Evolutionary conservation across 2,888 invertebrate species (phyloP).

Genomic region (Pollenia amentaria): DNA sequence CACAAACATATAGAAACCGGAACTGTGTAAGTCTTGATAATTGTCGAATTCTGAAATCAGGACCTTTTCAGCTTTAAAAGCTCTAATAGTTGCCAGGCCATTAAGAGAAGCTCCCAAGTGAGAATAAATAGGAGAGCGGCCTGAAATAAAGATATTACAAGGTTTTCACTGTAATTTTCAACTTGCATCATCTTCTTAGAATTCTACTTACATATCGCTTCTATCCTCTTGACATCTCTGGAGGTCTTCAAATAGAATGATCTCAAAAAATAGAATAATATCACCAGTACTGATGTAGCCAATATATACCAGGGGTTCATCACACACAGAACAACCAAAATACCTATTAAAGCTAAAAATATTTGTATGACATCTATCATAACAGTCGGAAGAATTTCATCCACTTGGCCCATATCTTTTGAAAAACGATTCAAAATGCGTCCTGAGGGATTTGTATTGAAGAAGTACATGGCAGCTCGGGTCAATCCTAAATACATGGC

Average conservation of each 20-base stretch:
- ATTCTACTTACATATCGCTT: conserved; percentile 90
- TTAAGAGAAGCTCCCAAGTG: conserved; percentile 95
- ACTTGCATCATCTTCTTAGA: no score
- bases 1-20: conserved; percentile 96
- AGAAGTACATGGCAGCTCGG: conserved; percentile 93
- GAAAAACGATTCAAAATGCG: conserved; percentile 94
- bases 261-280: conserved; percentile 90
- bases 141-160: conserved; percentile 80
- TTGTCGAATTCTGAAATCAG: conserved; percentile 92
- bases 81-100: conserved; percentile 95
- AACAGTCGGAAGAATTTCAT: conserved; percentile 83
- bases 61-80: conserved; percentile 92
- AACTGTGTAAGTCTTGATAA: conserved; percentile 94
- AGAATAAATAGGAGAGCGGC: conserved; percentile 96
- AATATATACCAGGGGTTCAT: conserved; percentile 91
- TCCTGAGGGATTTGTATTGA: conserved; percentile 93
- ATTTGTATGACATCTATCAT: conserved; percentile 87
- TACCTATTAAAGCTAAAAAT: conserved; percentile 91
- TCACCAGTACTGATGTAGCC: conserved; percentile 88
- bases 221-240: conserved; percentile 91
- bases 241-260: conserved; percentile 92
- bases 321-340: conserved; percentile 90
- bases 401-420: conserved; percentile 91
- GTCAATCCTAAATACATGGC: conserved; percentile 93
- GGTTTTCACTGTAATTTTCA: no score